Percentiles rank a stretch among this genome's conserved stretches.
phyloP scores from a whole-genome alignment of 2,113 vertebrate genomes.

The Diphyllodes magnificus region DNA sequence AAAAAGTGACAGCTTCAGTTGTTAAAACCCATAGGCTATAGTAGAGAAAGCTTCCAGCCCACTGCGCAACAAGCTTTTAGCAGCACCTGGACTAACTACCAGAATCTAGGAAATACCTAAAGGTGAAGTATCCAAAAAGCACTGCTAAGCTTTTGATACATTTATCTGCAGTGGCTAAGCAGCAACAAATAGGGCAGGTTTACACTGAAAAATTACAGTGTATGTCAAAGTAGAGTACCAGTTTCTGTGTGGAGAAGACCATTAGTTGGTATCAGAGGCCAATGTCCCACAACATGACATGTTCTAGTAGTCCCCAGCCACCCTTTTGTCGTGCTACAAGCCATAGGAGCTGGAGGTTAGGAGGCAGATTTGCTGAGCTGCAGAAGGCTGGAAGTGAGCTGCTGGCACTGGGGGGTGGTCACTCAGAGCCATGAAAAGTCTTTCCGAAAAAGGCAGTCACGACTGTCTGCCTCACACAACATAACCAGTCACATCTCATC shows the following conservation, averaged over 20 bases:
- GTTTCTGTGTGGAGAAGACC: background rate
- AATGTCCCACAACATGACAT: background rate
- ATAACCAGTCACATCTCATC: constrained; percentile 34
- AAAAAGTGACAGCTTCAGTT: background rate
- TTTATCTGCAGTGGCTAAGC: background rate
- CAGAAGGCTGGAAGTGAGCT: background rate
- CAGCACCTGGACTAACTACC: background rate
- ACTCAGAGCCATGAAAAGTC: background rate
- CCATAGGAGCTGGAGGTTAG: background rate
- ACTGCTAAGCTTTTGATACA: background rate
- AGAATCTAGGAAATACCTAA: background rate
- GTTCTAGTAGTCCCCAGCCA: constrained; percentile 16
- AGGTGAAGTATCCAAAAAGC: background rate
- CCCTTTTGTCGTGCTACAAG: background rate
- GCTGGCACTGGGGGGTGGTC: background rate
- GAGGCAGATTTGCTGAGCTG: constrained; percentile 1
- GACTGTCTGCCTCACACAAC: background rate
- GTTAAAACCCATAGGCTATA: background rate
- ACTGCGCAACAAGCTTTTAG: background rate
- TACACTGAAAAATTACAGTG: background rate
- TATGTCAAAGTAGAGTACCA: background rate
- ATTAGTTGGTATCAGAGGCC: background rate
- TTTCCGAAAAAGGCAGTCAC: background rate
- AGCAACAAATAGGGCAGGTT: background rate
- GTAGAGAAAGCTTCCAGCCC: background rate